Conservation (phyloP, 2,888 invertebrate genomes). For the Anarsia innoxiella region DNA sequence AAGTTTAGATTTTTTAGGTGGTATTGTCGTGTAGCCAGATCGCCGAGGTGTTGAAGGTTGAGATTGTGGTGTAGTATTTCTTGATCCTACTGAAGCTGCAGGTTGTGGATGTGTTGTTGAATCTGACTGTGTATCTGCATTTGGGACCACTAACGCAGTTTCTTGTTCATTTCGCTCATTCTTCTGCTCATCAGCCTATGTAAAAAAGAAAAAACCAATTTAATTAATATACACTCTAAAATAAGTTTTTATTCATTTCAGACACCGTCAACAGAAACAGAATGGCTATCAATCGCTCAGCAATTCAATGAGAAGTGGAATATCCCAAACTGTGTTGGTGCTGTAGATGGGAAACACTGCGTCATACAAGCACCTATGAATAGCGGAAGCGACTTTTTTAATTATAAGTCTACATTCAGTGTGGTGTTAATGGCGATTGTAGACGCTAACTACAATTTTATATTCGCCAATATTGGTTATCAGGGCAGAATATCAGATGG, state of each 20-base stretch:
- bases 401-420: constrained; percentile 18
- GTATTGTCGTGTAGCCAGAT: too few relatives aligned
- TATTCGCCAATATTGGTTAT: constrained; percentile 20
- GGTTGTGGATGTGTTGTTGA: too few relatives aligned
- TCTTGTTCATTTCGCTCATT: too few relatives aligned
- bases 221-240: too few relatives aligned
- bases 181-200: too few relatives aligned
- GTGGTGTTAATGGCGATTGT: constrained; percentile 20
- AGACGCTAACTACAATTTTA: constrained; percentile 20
- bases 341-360: constrained; percentile 14
- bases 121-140: too few relatives aligned
- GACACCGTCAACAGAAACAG: constrained; percentile 19
- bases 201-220: too few relatives aligned
- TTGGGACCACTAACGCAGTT: too few relatives aligned
- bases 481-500: constrained; percentile 22
- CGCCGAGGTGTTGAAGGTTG: constrained; percentile 11
- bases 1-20: too few relatives aligned
- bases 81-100: too few relatives aligned
- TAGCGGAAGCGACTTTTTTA: constrained; percentile 17
- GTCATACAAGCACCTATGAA: constrained; percentile 8
- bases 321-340: constrained; percentile 7
- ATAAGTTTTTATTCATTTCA: constrained; percentile 10
- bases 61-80: constrained; percentile 15
- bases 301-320: constrained; percentile 14
- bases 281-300: constrained; percentile 19